These are phyloP conservation scores for Denticeps clupeoides DNA, from an alignment of 2,797 vertebrate species.

Conservation along the genomic window DNA sequence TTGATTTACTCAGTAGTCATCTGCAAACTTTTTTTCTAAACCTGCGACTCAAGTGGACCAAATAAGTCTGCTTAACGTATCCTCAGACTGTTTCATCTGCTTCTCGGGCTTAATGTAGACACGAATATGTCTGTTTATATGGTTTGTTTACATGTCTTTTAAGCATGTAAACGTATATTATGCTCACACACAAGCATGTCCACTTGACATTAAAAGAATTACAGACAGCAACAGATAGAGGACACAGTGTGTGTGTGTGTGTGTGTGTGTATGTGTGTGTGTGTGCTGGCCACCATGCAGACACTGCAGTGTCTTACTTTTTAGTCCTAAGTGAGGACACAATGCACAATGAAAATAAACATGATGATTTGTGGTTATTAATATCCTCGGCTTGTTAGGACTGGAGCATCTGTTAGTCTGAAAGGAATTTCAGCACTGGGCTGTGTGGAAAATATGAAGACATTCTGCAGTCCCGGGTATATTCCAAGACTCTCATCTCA, in stretches of 20 bases:
- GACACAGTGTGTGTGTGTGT: conserved; percentile 19
- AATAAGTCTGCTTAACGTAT: too few relatives aligned
- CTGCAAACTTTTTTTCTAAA: conserved; percentile 9
- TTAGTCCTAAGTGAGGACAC: conserved; percentile 21
- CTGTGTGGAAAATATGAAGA: conserved; percentile 3
- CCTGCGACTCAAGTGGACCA: conserved; percentile 5
- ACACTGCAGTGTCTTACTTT: neutral
- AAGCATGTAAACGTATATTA: conserved; percentile 1
- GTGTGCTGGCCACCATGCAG: conserved; percentile 1
- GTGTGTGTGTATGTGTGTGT: conserved; percentile 2
- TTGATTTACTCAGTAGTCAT: conserved; percentile 6
- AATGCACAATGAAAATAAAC: conserved; percentile 14
- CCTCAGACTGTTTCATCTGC: too few relatives aligned
- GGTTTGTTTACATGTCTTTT: conserved; percentile 40
- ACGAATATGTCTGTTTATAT: conserved; percentile 52
- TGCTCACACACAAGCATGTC: conserved; percentile 2
- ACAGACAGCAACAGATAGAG: conserved; percentile 37
- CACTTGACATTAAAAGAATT: conserved; percentile 44
- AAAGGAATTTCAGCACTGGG: conserved; percentile 12
- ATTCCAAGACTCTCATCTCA: conserved; percentile 50
- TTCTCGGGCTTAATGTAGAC: conserved; percentile 42
- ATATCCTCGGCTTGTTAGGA: conserved; percentile 21
- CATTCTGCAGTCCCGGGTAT: conserved; percentile 23
- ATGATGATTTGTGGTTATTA: conserved; percentile 12
- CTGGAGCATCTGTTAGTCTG: conserved; percentile 15